Percentiles rank a stretch among this genome's conserved stretches.
phyloP scores from a whole-genome alignment of 2,888 invertebrate genomes.

The Isotomurus palustris region DNA sequence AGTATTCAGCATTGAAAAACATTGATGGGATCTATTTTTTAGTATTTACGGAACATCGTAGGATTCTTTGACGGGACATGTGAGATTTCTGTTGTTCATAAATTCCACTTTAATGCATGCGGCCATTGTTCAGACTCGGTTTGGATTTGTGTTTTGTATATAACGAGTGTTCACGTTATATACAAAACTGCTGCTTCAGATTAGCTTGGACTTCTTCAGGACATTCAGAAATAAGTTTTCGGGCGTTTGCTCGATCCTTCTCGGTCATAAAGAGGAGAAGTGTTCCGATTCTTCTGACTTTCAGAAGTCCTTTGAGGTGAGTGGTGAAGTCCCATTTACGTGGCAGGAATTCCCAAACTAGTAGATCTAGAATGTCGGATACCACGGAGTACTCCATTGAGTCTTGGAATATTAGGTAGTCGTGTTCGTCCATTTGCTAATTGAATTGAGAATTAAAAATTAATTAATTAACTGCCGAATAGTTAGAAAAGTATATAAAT shows the following conservation, averaged over 20 bases:
- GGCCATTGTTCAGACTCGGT: too few relatives aligned
- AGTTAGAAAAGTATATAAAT: background rate
- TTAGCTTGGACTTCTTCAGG: constrained; percentile 14
- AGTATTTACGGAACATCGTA: too few relatives aligned
- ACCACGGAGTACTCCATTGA: constrained; percentile 63
- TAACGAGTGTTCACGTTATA: constrained; percentile 1
- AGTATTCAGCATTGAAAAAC: too few relatives aligned
- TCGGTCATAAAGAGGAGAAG: constrained; percentile 61
- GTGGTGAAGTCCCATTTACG: constrained; percentile 52
- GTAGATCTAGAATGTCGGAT: constrained; percentile 57
- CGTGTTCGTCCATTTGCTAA: constrained; percentile 59
- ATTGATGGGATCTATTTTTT: too few relatives aligned
- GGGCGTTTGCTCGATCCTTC: constrained; percentile 58
- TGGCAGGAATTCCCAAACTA: constrained; percentile 54
- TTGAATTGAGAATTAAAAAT: constrained; percentile 5
- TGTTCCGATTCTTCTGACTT: constrained; percentile 62
- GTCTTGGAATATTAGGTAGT: constrained; percentile 59
- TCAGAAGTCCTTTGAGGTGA: constrained; percentile 56
- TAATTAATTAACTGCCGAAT: background rate
- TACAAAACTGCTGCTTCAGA: constrained; percentile 16
- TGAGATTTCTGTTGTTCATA: too few relatives aligned
- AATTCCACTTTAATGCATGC: too few relatives aligned
- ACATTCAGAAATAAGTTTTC: constrained; percentile 37
- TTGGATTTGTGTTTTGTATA: too few relatives aligned
- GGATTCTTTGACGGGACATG: too few relatives aligned